phyloP scores from a whole-genome alignment of 2,888 invertebrate species.

The Lissonota sp. region DNA sequence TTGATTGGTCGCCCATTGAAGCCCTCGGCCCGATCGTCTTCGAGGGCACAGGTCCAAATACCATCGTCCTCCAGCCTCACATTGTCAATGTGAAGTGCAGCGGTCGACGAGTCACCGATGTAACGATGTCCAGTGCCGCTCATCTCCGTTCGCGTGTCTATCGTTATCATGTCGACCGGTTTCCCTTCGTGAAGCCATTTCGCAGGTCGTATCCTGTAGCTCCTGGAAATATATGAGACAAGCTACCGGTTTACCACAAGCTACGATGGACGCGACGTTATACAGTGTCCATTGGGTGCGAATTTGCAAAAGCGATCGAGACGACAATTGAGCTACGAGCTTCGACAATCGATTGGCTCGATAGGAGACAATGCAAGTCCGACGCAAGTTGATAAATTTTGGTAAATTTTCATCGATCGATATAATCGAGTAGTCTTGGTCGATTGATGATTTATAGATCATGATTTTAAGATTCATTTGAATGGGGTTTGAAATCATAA shows the following conservation, averaged over 20 bases:
- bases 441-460: too few species aligned
- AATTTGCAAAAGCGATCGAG: constrained; percentile 3
- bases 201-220: constrained; percentile 81
- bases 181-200: constrained; percentile 81
- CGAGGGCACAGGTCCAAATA: constrained; percentile 89
- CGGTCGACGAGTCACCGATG: constrained; percentile 81
- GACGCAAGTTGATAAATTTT: too few species aligned
- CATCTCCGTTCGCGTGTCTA: constrained; percentile 82
- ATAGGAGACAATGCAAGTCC: too few species aligned
- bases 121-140: constrained; percentile 83
- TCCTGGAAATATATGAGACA: constrained; percentile 72
- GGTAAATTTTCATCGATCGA: too few species aligned
- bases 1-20: constrained; percentile 88
- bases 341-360: background rate
- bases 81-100: constrained; percentile 85
- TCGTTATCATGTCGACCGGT: constrained; percentile 82
- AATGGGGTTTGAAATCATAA: background rate
- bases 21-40: constrained; percentile 87
- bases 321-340: background rate
- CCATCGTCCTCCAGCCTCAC: constrained; percentile 88
- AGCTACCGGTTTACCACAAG: constrained; percentile 50
- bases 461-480: too few species aligned
- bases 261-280: constrained; percentile 28
- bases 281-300: constrained; percentile 5
- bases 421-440: too few species aligned